Evolutionary conservation across 2,797 vertebrate species (phyloP).

Genomic region (Anas bahamensis): DNA sequence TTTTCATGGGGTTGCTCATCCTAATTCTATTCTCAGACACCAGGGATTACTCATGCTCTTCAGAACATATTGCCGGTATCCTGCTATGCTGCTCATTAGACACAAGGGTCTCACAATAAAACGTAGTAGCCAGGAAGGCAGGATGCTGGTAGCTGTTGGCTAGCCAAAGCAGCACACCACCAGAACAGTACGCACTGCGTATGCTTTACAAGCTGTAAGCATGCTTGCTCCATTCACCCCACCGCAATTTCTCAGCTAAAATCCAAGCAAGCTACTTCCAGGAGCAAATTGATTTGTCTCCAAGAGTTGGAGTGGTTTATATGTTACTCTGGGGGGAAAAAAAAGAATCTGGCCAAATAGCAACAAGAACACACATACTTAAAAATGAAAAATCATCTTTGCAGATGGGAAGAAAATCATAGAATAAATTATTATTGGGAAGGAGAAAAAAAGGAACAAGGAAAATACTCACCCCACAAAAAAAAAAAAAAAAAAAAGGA

Average conservation of each 20-base stretch:
- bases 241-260: neutral
- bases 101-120: neutral
- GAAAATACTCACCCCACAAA: neutral
- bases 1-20: constrained; percentile 1
- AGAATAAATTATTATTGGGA: neutral
- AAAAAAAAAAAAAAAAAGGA: neutral
- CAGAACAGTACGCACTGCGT: neutral
- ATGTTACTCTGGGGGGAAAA: neutral
- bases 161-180: neutral
- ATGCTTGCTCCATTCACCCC: neutral
- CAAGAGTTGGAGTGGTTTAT: neutral
- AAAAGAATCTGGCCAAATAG: neutral
- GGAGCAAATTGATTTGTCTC: neutral
- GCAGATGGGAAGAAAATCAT: neutral
- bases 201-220: neutral
- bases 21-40: constrained; percentile 41
- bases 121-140: neutral
- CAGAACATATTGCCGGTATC: neutral
- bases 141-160: neutral
- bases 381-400: neutral
- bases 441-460: neutral
- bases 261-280: neutral
- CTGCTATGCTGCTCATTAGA: neutral
- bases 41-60: constrained; percentile 22
- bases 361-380: neutral